Conservation (phyloP, 2,888 invertebrate genomes). For the Chrysodeixis includens region DNA sequence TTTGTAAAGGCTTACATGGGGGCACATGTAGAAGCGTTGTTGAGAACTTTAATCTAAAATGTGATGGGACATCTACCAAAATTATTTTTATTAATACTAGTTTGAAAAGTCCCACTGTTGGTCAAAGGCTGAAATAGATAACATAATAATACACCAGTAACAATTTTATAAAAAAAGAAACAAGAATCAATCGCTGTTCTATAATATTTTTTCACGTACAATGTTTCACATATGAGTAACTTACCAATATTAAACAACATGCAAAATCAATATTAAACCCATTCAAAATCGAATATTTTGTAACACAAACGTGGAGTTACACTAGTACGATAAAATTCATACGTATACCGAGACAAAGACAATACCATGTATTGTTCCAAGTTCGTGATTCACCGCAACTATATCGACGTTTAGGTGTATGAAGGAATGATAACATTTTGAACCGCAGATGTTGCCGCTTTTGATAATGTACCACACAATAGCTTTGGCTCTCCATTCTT, state of each 20-base stretch:
- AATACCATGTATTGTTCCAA: conserved; percentile 62
- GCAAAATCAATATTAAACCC: neutral
- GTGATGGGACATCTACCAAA: too few species aligned
- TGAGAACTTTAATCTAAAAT: too few species aligned
- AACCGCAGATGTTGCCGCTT: conserved; percentile 52
- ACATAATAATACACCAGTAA: too few species aligned
- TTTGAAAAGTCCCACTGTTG: too few species aligned
- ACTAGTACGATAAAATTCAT: conserved; percentile 15
- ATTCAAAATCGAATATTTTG: neutral
- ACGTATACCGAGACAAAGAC: conserved; percentile 46
- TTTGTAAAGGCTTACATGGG: too few species aligned
- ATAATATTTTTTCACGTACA: too few species aligned
- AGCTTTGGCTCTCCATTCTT: conserved; percentile 37
- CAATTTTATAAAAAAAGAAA: too few species aligned
- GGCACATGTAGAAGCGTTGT: too few species aligned
- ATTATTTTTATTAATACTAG: too few species aligned
- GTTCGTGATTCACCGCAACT: conserved; percentile 61
- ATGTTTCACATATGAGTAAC: too few species aligned
- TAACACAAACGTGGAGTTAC: neutral
- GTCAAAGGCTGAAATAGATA: too few species aligned
- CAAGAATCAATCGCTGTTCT: too few species aligned
- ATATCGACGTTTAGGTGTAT: conserved; percentile 45
- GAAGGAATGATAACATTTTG: conserved; percentile 55
- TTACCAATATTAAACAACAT: neutral
- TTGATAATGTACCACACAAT: conserved; percentile 49